Conservation (phyloP, 2,888 invertebrate genomes). For the Caenorhabditis parvicauda region DNA sequence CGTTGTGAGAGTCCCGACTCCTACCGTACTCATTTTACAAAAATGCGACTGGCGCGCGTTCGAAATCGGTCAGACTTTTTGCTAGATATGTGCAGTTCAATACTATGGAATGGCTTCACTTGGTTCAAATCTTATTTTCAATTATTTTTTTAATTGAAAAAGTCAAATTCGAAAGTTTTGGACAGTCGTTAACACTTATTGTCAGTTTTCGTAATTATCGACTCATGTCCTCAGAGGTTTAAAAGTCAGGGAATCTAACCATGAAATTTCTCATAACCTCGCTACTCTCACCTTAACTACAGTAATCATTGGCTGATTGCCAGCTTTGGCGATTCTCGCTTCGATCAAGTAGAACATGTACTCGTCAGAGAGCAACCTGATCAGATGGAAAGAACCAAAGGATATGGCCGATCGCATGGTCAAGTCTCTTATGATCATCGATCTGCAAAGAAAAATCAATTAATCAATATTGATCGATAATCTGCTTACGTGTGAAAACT, state of each 20-base stretch:
- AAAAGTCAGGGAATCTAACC: too few species aligned
- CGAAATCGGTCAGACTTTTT: too few species aligned
- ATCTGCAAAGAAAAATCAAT: conserved; percentile 69
- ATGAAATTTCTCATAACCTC: not conserved
- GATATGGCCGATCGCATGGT: conserved; percentile 93
- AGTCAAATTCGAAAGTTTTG: too few species aligned
- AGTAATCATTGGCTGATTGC: conserved; percentile 22
- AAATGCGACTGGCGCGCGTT: too few species aligned
- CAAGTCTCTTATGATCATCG: conserved; percentile 94
- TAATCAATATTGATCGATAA: not conserved
- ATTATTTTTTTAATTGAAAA: too few species aligned
- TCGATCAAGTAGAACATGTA: conserved; percentile 98
- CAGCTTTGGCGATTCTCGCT: conserved; percentile 47
- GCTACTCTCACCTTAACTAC: conserved; percentile 11
- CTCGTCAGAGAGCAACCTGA: conserved; percentile 94
- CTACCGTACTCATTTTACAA: too few species aligned
- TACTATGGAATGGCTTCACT: not conserved
- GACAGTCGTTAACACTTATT: too few species aligned
- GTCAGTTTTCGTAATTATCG: too few species aligned
- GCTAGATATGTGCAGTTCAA: too few species aligned
- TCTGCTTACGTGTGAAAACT: conserved; percentile 86
- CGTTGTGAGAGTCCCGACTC: too few species aligned
- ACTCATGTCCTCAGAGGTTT: too few species aligned
- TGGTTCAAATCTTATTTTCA: too few species aligned
- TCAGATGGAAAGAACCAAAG: conserved; percentile 97